Percentiles rank a stretch among this genome's conserved stretches.
Evolutionary conservation across 2,113 vertebrate genomes (phyloP).

Genomic region (Paraplagusia blochii): DNA sequence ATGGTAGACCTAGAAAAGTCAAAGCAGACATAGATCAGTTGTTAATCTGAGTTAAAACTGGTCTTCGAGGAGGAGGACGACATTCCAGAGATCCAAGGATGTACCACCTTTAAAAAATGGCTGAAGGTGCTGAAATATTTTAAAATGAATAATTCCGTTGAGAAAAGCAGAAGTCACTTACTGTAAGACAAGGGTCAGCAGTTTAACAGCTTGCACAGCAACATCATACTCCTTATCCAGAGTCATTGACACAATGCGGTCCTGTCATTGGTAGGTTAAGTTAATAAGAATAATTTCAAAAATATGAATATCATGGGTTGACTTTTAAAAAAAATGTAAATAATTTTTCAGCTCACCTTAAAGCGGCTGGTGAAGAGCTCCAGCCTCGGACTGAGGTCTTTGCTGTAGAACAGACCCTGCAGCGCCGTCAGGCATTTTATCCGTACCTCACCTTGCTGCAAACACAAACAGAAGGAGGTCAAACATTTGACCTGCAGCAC

Average conservation of each 20-base stretch:
- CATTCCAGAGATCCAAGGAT: too few species aligned
- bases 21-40: too few species aligned
- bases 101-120: too few species aligned
- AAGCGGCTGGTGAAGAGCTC: constrained; percentile 98
- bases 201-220: constrained; percentile 97
- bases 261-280: constrained; percentile 69
- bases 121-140: background rate
- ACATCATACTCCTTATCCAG: constrained; percentile 98
- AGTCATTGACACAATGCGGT: constrained; percentile 98
- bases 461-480: background rate
- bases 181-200: constrained; percentile 96
- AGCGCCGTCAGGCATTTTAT: constrained; percentile 94
- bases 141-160: background rate
- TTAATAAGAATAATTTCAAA: too few species aligned
- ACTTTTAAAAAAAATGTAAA: too few species aligned
- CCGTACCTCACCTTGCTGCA: constrained; percentile 94
- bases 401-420: constrained; percentile 93
- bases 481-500: background rate
- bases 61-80: too few species aligned
- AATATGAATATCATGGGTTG: too few species aligned
- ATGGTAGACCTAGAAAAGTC: too few species aligned
- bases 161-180: constrained; percentile 76
- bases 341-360: constrained; percentile 81
- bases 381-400: constrained; percentile 91
- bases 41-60: too few species aligned